Percentiles rank a stretch among this genome's conserved stretches.
Evolutionary conservation across 2,888 invertebrate species (phyloP).

Genomic region (Mycalesis mineus): DNA sequence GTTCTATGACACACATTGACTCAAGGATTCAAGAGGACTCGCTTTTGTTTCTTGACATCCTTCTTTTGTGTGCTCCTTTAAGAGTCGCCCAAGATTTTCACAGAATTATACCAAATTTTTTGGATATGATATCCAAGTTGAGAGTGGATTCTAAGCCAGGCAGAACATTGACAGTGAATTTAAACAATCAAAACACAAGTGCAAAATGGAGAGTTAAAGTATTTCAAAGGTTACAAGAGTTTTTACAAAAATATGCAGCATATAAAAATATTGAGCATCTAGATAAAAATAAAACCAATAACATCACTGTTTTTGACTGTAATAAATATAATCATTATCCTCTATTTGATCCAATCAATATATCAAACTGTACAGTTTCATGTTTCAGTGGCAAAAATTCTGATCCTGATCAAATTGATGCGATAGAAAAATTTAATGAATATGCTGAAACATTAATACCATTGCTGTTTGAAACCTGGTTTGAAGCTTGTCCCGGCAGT

Average conservation of each 20-base stretch:
- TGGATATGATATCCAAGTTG: conserved; percentile 90
- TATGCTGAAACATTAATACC: conserved; percentile 85
- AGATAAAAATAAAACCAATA: conserved; percentile 32
- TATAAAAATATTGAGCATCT: conserved; percentile 42
- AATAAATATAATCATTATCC: conserved; percentile 49
- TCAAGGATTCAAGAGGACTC: conserved; percentile 90
- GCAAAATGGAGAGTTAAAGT: conserved; percentile 89
- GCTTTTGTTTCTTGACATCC: conserved; percentile 85
- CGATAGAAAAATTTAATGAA: conserved; percentile 73
- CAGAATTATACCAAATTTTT: conserved; percentile 86
- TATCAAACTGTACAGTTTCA: conserved; percentile 55
- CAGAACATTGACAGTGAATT: conserved; percentile 82
- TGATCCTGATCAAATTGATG: conserved; percentile 55
- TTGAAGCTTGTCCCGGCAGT: conserved; percentile 83
- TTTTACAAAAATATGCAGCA: conserved; percentile 54
- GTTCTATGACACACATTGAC: conserved; percentile 94
- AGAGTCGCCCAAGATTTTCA: conserved; percentile 82
- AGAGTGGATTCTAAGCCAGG: conserved; percentile 81
- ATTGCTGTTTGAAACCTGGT: conserved; percentile 89
- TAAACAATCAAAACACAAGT: conserved; percentile 84
- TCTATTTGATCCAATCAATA: conserved; percentile 52
- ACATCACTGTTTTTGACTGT: conserved; percentile 44
- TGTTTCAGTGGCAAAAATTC: conserved; percentile 63
- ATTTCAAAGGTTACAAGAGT: conserved; percentile 82
- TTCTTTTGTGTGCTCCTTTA: conserved; percentile 82